Conservation (phyloP, 92 coral and sea anemone species). For the Virgularia gustaviana region DNA sequence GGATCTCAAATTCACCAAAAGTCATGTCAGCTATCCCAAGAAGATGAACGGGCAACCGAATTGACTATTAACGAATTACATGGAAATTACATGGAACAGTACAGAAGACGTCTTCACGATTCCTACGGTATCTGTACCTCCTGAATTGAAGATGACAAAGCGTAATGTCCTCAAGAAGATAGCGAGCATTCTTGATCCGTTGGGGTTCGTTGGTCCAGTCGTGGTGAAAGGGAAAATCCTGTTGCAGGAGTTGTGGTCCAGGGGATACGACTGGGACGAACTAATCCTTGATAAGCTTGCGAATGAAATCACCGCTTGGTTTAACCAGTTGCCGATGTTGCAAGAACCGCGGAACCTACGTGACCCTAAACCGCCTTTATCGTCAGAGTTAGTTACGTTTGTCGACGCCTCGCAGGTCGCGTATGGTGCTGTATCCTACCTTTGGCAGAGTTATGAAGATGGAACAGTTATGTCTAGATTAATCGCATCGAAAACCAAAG, state of each 20-base stretch:
- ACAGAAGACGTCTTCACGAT: conserved; percentile 28
- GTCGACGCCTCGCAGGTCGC: conserved; percentile 64
- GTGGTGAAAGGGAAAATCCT: conserved; percentile 49
- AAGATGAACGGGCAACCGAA: conserved; percentile 53
- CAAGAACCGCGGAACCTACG: conserved; percentile 51
- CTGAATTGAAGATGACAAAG: conserved; percentile 39
- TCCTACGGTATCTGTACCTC: conserved; percentile 2
- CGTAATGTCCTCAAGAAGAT: conserved; percentile 46
- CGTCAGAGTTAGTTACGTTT: conserved; percentile 43
- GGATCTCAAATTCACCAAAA: conserved; percentile 49
- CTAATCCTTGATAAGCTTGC: conserved; percentile 45
- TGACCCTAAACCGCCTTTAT: conserved; percentile 24
- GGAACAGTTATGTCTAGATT: conserved; percentile 35
- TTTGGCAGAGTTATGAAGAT: conserved; percentile 43
- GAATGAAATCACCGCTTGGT: conserved; percentile 39
- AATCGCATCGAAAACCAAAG: conserved; percentile 56
- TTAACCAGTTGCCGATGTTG: conserved; percentile 38
- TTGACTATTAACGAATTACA: conserved; percentile 43
- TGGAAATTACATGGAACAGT: conserved; percentile 16
- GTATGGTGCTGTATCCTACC: conserved; percentile 55
- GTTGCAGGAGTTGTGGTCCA: conserved; percentile 55
- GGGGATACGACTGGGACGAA: conserved; percentile 61
- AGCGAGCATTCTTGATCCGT: conserved; percentile 54
- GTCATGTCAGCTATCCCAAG: conserved; percentile 53
- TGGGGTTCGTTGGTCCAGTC: conserved; percentile 46